Evolutionary conservation across 2,888 invertebrate species (phyloP).

Genomic region (Andrena chrysosceles): DNA sequence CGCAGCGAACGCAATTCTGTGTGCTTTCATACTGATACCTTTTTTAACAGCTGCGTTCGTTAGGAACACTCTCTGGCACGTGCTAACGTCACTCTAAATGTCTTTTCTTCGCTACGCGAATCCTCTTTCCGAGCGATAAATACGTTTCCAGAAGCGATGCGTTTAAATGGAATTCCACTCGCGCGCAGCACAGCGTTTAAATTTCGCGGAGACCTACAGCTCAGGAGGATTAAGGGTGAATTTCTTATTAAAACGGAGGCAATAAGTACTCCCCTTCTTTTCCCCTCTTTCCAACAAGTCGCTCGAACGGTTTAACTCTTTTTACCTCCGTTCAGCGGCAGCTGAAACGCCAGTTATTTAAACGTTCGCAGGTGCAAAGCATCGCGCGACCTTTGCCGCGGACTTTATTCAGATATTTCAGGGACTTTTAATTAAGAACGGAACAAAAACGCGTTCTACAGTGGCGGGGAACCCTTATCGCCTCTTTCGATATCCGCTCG

Average conservation of each 20-base stretch:
- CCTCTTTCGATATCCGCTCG: slow-evolving; percentile 12
- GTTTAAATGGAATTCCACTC: background rate
- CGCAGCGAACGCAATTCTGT: background rate
- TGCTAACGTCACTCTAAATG: background rate
- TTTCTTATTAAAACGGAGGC: slow-evolving; percentile 5
- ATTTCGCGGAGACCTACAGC: background rate
- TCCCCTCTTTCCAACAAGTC: background rate
- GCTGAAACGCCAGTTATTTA: slow-evolving; percentile 40
- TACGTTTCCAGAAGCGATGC: background rate
- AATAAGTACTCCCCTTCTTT: background rate
- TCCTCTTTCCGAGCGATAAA: background rate
- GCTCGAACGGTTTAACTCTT: slow-evolving; percentile 1
- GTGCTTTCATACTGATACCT: background rate
- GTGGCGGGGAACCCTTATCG: slow-evolving; percentile 13
- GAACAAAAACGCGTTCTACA: background rate
- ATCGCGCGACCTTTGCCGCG: slow-evolving; percentile 38
- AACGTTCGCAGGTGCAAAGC: slow-evolving; percentile 45
- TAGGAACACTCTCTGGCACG: background rate
- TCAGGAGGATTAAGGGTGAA: slow-evolving; percentile 11
- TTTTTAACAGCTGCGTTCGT: background rate
- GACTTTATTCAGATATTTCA: slow-evolving; percentile 35
- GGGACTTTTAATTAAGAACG: slow-evolving; percentile 50
- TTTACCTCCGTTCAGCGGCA: too few species aligned
- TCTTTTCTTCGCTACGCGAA: background rate
- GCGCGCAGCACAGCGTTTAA: background rate